phyloP scores from a whole-genome alignment of 2,797 vertebrate species.

The Tapera naevia region DNA sequence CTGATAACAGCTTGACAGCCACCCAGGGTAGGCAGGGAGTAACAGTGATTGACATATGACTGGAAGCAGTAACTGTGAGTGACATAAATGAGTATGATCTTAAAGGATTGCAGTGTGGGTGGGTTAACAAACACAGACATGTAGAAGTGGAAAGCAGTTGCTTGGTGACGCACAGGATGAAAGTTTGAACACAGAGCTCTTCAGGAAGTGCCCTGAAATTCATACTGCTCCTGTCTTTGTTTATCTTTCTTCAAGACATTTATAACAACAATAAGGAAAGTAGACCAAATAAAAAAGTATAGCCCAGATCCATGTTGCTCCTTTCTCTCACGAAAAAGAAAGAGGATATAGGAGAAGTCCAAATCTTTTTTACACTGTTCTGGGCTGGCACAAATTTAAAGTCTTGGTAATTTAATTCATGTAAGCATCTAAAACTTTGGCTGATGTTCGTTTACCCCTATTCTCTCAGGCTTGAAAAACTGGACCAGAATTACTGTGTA shows the following conservation, averaged over 20 bases:
- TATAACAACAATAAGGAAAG: constrained; percentile 15
- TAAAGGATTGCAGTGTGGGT: constrained; percentile 10
- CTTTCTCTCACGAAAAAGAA: constrained; percentile 9
- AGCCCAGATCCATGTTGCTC: not conserved
- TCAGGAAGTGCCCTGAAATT: constrained; percentile 8
- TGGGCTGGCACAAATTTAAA: constrained; percentile 6
- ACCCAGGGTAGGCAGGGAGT: not conserved
- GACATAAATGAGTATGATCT: constrained; percentile 37
- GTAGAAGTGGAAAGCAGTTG: not conserved
- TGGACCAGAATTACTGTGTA: not conserved
- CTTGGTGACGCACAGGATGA: not conserved
- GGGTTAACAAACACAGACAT: constrained; percentile 26
- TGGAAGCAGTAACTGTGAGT: constrained; percentile 33
- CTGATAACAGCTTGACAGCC: constrained; percentile 38
- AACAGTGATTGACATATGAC: constrained; percentile 41
- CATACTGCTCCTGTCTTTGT: not conserved
- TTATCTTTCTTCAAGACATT: constrained; percentile 21
- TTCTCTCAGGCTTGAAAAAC: not conserved
- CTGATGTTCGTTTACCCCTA: not conserved
- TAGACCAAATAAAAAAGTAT: not conserved
- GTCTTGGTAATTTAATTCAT: not conserved
- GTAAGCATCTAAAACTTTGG: not conserved
- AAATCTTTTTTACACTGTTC: not conserved
- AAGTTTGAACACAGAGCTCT: constrained; percentile 30
- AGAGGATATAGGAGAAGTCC: not conserved